Evolutionary conservation across 2,113 vertebrate genomes (phyloP).

Genomic region (Mus musculus): GRCm39 chr15:21200501-21201000

Average conservation of each 20-base stretch:
- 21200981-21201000: background rate
- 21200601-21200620: background rate
- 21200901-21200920: background rate
- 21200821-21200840: background rate
- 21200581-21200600: background rate
- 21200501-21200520: background rate
- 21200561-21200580: too few species aligned
- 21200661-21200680: too few species aligned
- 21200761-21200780: background rate
- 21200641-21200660: background rate
- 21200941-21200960: background rate
- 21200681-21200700: background rate
- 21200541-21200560: background rate
- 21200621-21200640: too few species aligned
- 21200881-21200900: accelerated
- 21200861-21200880: background rate
- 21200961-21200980: background rate
- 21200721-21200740: background rate
- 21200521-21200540: background rate
- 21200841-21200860: background rate
- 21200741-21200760: background rate
- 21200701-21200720: background rate
- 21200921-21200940: too few species aligned
- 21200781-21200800: background rate
- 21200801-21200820: background rate